Percentiles rank a stretch among this genome's conserved stretches.
Conservation (phyloP, 1,140 invertebrate genomes). For the Ceratina japonica region DNA sequence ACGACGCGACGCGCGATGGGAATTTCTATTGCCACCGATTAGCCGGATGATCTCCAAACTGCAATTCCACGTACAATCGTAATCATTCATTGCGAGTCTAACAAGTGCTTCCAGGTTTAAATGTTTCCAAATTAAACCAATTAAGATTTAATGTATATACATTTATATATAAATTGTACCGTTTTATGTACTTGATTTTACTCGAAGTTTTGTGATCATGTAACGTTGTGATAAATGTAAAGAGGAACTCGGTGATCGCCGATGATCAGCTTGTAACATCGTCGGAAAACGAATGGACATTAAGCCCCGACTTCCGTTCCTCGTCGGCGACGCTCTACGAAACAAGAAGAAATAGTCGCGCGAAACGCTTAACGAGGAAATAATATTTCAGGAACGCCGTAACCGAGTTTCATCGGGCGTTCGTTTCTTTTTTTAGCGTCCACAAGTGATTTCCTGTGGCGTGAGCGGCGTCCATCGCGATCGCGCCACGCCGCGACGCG, state of each 20-base stretch:
- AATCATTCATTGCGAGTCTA: not conserved
- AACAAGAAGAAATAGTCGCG: constrained; percentile 16
- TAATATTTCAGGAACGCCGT: constrained; percentile 35
- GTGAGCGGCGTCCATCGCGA: constrained; percentile 69
- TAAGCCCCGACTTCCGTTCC: not conserved
- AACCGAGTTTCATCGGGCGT: constrained; percentile 37
- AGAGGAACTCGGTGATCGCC: not conserved
- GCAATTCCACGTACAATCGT: no score
- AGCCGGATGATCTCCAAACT: not conserved
- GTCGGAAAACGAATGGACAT: not conserved
- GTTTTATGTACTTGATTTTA: no score
- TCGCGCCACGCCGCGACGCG: constrained; percentile 9
- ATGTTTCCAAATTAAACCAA: no score
- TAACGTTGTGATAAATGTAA: not conserved
- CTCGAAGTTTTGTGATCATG: no score
- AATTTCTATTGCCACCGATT: not conserved
- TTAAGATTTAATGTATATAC: no score
- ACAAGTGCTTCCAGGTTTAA: no score
- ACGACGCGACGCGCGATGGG: not conserved
- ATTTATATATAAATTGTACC: no score
- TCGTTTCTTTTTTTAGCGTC: constrained; percentile 47
- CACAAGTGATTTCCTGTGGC: constrained; percentile 62
- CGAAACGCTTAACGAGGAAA: constrained; percentile 22
- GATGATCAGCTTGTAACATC: not conserved
- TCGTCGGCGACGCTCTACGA: not conserved